Percentiles rank a stretch among this genome's conserved stretches.
Conservation (phyloP, 1,140 invertebrate genomes). For the Penaeus indicus region DNA sequence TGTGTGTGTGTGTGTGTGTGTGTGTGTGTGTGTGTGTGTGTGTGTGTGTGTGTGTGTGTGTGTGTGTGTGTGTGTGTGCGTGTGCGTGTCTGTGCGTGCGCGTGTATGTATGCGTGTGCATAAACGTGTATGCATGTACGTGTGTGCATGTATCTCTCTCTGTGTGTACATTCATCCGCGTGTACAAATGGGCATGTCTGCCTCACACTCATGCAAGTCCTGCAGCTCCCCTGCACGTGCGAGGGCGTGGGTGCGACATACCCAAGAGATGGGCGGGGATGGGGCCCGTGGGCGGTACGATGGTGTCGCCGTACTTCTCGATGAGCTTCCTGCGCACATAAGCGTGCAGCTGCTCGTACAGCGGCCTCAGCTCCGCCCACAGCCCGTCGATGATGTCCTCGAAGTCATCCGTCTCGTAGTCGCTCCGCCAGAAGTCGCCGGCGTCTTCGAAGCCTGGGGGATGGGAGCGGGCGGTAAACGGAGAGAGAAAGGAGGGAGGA, state of each 20-base stretch:
- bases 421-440: constrained; percentile 75
- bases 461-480: constrained; percentile 10
- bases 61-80: no score
- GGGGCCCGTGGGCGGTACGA: constrained; percentile 75
- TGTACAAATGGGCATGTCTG: no score
- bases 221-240: no score
- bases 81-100: no score
- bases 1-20: no score
- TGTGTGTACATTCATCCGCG: no score
- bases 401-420: constrained; percentile 69
- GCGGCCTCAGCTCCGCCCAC: constrained; percentile 70
- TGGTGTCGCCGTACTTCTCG: constrained; percentile 69
- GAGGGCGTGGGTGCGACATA: neutral
- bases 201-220: no score
- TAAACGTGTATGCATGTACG: no score
- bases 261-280: constrained; percentile 67
- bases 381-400: constrained; percentile 69
- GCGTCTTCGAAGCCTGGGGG: constrained; percentile 79
- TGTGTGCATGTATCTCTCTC: no score
- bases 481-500: neutral
- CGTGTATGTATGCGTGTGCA: no score
- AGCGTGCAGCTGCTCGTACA: constrained; percentile 73
- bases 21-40: no score
- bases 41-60: no score
- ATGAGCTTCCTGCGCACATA: constrained; percentile 72